Conservation (phyloP, 2,888 invertebrate species). For the Piscicola geometra region DNA sequence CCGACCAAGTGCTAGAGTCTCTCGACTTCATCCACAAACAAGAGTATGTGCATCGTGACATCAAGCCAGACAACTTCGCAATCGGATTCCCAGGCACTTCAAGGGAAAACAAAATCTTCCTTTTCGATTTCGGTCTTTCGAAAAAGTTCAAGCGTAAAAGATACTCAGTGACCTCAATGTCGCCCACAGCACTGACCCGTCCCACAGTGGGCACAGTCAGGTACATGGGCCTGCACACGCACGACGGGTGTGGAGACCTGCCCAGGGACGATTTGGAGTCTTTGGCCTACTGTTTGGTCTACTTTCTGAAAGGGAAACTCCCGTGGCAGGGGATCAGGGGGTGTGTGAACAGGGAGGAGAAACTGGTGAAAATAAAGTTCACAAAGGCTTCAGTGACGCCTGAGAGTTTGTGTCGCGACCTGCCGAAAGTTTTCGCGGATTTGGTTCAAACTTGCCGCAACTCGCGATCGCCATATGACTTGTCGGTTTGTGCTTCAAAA, state of each 20-base stretch:
- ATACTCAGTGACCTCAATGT: slow-evolving; percentile 46
- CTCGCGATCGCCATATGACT: slow-evolving; percentile 31
- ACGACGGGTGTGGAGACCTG: slow-evolving; percentile 36
- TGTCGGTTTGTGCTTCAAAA: background rate
- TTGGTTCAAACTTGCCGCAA: slow-evolving; percentile 35
- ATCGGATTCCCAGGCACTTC: slow-evolving; percentile 47
- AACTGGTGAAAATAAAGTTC: slow-evolving; percentile 37
- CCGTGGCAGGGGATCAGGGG: slow-evolving; percentile 42
- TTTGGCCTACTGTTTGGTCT: slow-evolving; percentile 37
- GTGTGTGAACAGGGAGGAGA: slow-evolving; percentile 32
- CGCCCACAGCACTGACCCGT: slow-evolving; percentile 34
- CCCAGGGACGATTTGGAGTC: slow-evolving; percentile 41
- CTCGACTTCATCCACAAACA: slow-evolving; percentile 87
- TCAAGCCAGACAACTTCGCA: slow-evolving; percentile 59
- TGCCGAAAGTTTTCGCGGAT: slow-evolving; percentile 38
- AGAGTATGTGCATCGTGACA: slow-evolving; percentile 94
- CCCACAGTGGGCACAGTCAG: slow-evolving; percentile 40
- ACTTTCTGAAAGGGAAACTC: slow-evolving; percentile 40
- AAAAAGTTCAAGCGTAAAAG: slow-evolving; percentile 32
- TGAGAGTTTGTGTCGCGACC: slow-evolving; percentile 35
- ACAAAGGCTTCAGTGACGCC: slow-evolving; percentile 32
- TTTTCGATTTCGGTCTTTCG: slow-evolving; percentile 58
- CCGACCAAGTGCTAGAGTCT: slow-evolving; percentile 38
- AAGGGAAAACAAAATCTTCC: slow-evolving; percentile 33
- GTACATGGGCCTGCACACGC: slow-evolving; percentile 38